These are phyloP conservation scores for Coregonus sp. DNA, from an alignment of 2,797 vertebrate genomes.

Conservation along the genomic window DNA sequence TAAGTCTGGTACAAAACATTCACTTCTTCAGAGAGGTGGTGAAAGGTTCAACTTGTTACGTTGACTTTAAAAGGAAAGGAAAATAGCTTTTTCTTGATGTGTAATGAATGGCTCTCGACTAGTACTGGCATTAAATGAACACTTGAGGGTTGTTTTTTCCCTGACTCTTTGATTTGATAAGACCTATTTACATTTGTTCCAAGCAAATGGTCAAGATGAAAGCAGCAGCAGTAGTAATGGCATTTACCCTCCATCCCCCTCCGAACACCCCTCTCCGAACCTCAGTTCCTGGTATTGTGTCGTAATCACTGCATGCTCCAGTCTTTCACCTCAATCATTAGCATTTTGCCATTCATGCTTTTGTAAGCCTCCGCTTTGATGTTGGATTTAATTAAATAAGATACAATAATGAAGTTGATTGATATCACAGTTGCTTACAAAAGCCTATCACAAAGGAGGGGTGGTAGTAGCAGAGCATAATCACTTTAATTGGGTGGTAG, in stretches of 20 bases:
- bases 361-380: slow-evolving; percentile 58
- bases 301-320: slow-evolving; percentile 52
- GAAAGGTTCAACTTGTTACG: slow-evolving; percentile 21
- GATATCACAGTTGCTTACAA: slow-evolving; percentile 35
- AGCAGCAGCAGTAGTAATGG: slow-evolving; percentile 39
- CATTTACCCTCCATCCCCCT: slow-evolving; percentile 25
- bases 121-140: slow-evolving; percentile 10
- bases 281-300: slow-evolving; percentile 31
- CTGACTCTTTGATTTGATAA: slow-evolving; percentile 46
- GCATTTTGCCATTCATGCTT: slow-evolving; percentile 60
- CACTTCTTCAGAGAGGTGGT: background rate
- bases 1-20: background rate
- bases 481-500: too few relatives aligned
- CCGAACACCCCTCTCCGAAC: background rate
- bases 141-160: background rate
- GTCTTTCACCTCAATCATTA: slow-evolving; percentile 53
- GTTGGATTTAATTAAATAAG: slow-evolving; percentile 63
- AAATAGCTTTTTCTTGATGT: background rate
- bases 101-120: background rate
- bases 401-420: slow-evolving; percentile 51
- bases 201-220: slow-evolving; percentile 58
- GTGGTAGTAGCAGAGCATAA: background rate
- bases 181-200: slow-evolving; percentile 54
- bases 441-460: background rate
- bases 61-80: background rate